Conservation (phyloP, 2,113 vertebrate genomes). For the Nycticryphes semicollaris region DNA sequence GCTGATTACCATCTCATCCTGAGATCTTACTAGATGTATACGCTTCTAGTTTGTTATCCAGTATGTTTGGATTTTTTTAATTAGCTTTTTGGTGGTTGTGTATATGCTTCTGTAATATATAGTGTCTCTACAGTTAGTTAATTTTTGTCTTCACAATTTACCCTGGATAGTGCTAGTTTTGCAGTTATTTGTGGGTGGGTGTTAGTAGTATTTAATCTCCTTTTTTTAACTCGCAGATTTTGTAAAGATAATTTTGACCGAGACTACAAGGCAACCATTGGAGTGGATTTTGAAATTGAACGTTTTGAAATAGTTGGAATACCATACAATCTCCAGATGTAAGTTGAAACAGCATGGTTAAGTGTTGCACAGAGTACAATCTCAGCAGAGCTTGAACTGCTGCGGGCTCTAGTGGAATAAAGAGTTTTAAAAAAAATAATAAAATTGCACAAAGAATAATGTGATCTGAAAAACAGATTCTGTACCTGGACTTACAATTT, state of each 20-base stretch:
- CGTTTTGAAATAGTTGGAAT: constrained; percentile 86
- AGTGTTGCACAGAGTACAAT: not conserved
- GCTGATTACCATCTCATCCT: not conserved
- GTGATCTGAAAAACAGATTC: not conserved
- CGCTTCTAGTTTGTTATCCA: not conserved
- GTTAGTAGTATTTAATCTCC: not conserved
- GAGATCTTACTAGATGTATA: not conserved
- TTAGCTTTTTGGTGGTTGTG: not conserved
- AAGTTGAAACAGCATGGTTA: constrained; percentile 50
- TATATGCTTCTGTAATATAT: not conserved
- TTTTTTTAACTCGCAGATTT: constrained; percentile 75
- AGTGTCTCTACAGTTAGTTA: not conserved
- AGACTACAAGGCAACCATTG: constrained; percentile 92
- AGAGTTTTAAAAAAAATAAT: not conserved
- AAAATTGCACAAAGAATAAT: not conserved
- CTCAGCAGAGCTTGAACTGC: not conserved
- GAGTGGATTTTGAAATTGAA: constrained; percentile 94
- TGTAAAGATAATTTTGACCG: constrained; percentile 88
- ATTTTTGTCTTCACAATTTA: not conserved
- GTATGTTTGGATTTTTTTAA: not conserved
- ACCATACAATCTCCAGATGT: constrained; percentile 91
- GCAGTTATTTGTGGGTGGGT: not conserved
- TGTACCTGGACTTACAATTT: not conserved
- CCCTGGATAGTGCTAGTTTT: not conserved
- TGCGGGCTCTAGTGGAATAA: not conserved